These are phyloP conservation scores for Synergus gifuensis DNA, from an alignment of 2,888 invertebrate species.

Conservation along the genomic window DNA sequence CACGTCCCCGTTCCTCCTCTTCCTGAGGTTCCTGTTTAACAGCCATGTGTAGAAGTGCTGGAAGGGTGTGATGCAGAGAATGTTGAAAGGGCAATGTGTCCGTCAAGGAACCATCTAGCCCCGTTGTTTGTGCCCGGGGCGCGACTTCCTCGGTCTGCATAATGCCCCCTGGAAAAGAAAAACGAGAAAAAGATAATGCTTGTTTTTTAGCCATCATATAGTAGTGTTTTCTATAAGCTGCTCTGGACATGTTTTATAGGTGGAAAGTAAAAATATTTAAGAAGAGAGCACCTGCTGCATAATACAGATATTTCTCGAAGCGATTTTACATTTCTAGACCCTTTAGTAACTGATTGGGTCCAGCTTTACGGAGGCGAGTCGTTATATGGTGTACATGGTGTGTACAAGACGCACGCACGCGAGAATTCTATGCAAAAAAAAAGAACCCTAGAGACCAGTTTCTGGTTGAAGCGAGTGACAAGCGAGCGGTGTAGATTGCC, in stretches of 20 bases:
- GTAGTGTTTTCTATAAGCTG: not conserved
- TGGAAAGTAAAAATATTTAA: conserved; percentile 16
- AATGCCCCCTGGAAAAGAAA: conserved; percentile 74
- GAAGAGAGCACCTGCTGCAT: conserved; percentile 10
- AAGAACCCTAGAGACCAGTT: conserved; percentile 40
- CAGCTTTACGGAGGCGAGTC: conserved; percentile 18
- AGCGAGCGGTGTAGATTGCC: conserved; percentile 41
- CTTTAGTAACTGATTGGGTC: conserved; percentile 16
- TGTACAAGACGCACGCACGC: conserved; percentile 34
- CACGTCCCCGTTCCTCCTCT: conserved; percentile 71
- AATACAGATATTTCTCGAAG: conserved; percentile 38
- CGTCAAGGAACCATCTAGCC: conserved; percentile 71
- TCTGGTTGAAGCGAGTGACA: conserved; percentile 40
- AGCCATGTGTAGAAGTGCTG: conserved; percentile 73
- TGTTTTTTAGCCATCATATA: not conserved
- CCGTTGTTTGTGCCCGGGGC: conserved; percentile 73
- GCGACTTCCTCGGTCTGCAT: conserved; percentile 78
- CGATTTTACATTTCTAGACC: conserved; percentile 36
- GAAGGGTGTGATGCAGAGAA: conserved; percentile 67
- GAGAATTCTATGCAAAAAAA: conserved; percentile 38
- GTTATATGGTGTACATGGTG: conserved; percentile 27
- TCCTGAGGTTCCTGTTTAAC: conserved; percentile 77
- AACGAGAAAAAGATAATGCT: not conserved
- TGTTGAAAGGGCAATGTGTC: conserved; percentile 65
- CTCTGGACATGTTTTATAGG: not conserved